Conservation (phyloP, 2,888 invertebrate genomes). For the Hirtodrosophila histrioides region DNA sequence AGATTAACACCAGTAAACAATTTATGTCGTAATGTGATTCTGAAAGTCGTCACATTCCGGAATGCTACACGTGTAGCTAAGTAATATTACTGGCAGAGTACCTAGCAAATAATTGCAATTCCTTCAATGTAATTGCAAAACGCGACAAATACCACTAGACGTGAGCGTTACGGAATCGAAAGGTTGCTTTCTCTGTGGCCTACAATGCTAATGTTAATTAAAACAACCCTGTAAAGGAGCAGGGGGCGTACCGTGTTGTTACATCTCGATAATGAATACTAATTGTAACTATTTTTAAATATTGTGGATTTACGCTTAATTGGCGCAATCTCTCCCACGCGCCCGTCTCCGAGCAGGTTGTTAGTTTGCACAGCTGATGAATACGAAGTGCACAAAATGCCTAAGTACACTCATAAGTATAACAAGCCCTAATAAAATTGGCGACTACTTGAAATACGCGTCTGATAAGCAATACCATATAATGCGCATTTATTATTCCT, state of each 20-base stretch:
- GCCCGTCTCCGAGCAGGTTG: background rate
- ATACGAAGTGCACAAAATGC: slow-evolving; percentile 13
- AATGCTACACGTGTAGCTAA: no score
- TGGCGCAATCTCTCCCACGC: slow-evolving; percentile 24
- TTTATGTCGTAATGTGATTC: no score
- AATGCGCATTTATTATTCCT: slow-evolving; percentile 27
- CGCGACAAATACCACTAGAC: slow-evolving; percentile 49
- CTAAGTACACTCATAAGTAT: slow-evolving; percentile 8
- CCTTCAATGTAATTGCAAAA: slow-evolving; percentile 46
- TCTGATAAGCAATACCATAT: slow-evolving; percentile 36
- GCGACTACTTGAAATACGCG: slow-evolving; percentile 37
- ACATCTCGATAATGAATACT: slow-evolving; percentile 57
- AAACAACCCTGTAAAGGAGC: slow-evolving; percentile 8
- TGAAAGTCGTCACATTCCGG: no score
- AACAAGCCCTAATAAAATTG: slow-evolving; percentile 27
- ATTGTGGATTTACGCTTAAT: slow-evolving; percentile 39
- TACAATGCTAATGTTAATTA: slow-evolving; percentile 27
- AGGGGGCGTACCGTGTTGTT: background rate
- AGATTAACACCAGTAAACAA: no score
- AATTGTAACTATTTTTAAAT: slow-evolving; percentile 75
- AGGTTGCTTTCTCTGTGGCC: slow-evolving; percentile 27
- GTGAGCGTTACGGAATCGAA: slow-evolving; percentile 19
- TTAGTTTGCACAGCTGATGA: slow-evolving; percentile 46
- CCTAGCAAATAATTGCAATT: slow-evolving; percentile 32
- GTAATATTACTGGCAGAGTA: background rate